A percentile compares a stretch with the other conserved stretches of the same genome.
These are phyloP conservation scores for Itoplectis maculator DNA, from an alignment of 2,888 invertebrate species.

Conservation along the genomic window DNA sequence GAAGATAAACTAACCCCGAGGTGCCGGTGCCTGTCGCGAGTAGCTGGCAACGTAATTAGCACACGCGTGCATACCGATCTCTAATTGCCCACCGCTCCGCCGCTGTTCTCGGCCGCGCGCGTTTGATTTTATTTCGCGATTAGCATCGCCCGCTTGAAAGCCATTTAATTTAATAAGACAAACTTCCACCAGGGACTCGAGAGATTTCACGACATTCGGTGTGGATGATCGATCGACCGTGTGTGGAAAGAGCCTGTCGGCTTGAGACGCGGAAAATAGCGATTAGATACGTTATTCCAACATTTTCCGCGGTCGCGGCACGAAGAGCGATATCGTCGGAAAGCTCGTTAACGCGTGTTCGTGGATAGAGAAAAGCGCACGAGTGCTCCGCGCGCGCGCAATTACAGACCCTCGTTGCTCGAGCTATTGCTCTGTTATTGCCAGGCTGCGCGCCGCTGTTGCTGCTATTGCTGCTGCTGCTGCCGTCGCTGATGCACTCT, in stretches of 20 bases:
- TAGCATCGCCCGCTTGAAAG: slow-evolving; percentile 1
- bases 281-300: background rate
- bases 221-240: background rate
- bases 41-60: slow-evolving; percentile 57
- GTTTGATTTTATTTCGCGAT: slow-evolving; percentile 2
- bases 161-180: slow-evolving; percentile 15
- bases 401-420: slow-evolving; percentile 54
- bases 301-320: slow-evolving; percentile 27
- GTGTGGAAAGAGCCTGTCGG: too few species aligned
- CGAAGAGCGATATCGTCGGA: slow-evolving; percentile 24
- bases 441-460: slow-evolving; percentile 16
- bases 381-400: slow-evolving; percentile 58
- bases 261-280: too few species aligned
- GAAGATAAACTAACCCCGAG: slow-evolving; percentile 47
- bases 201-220: background rate
- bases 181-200: background rate
- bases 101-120: background rate
- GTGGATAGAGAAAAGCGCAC: slow-evolving; percentile 20
- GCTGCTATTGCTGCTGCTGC: slow-evolving; percentile 43
- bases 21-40: slow-evolving; percentile 25
- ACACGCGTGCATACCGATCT: slow-evolving; percentile 46
- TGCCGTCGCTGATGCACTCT: slow-evolving; percentile 36
- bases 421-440: slow-evolving; percentile 24
- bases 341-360: slow-evolving; percentile 59
- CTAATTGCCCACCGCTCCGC: slow-evolving; percentile 48